Conservation (phyloP, 2,888 invertebrate genomes). For the Dione vanillae region DNA sequence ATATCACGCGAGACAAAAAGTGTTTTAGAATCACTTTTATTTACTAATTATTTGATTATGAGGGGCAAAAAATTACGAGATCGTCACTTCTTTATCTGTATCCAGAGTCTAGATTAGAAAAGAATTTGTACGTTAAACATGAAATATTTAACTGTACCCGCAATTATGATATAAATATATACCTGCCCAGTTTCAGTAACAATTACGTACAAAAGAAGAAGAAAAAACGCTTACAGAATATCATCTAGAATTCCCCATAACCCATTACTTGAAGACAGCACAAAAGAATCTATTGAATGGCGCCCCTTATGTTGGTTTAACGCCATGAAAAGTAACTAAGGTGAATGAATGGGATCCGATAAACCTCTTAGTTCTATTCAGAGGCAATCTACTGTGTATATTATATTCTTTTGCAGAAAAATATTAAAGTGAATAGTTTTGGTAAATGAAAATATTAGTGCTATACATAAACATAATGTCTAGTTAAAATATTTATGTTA, state of each 20-base stretch:
- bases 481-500: no score
- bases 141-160: neutral
- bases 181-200: neutral
- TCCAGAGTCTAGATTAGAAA: no score
- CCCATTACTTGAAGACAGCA: conserved; percentile 48
- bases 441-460: neutral
- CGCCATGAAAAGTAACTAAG: conserved; percentile 62
- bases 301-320: conserved; percentile 50
- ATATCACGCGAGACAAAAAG: neutral
- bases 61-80: neutral
- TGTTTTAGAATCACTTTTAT: neutral
- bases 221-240: conserved; percentile 18
- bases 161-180: neutral
- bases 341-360: conserved; percentile 61
- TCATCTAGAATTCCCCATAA: conserved; percentile 36
- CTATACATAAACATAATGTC: no score
- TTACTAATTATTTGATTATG: neutral
- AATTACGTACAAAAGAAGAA: neutral
- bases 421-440: conserved; percentile 19
- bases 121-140: no score
- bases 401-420: conserved; percentile 27
- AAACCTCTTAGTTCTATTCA: conserved; percentile 63
- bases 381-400: conserved; percentile 39
- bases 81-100: neutral
- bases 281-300: conserved; percentile 54